A percentile compares a stretch with the other conserved stretches of the same genome.
Conservation (phyloP, 2,113 vertebrate genomes). For the Chamaea fasciata region DNA sequence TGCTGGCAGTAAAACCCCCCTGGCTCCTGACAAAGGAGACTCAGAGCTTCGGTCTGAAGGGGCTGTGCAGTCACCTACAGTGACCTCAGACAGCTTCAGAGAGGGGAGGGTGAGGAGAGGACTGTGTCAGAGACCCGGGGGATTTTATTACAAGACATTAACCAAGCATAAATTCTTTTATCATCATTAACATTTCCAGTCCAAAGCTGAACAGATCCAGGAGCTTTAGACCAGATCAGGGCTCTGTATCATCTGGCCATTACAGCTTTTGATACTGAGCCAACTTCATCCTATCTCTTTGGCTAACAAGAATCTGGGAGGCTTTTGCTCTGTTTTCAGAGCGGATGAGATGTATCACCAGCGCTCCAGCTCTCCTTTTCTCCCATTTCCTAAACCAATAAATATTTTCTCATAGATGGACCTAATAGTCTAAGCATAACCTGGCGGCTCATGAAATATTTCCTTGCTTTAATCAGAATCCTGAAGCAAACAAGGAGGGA, state of each 20-base stretch:
- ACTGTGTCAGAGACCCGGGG: neutral
- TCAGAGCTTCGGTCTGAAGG: neutral
- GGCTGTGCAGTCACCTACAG: neutral
- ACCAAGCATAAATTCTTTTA: constrained; percentile 4
- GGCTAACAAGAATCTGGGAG: neutral
- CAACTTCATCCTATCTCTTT: constrained; percentile 5
- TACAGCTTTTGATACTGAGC: constrained; percentile 4
- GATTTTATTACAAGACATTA: neutral
- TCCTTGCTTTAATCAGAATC: constrained; percentile 58
- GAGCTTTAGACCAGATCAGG: constrained; percentile 6
- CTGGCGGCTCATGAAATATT: constrained; percentile 56
- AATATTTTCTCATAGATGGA: constrained; percentile 43
- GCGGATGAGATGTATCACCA: constrained; percentile 23
- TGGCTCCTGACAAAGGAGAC: neutral
- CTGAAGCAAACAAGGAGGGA: constrained; percentile 51
- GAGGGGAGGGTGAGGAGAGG: neutral
- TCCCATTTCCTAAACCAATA: constrained; percentile 53
- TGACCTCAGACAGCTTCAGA: neutral
- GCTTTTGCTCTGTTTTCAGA: constrained; percentile 14
- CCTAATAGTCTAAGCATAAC: constrained; percentile 50
- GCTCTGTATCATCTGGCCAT: constrained; percentile 8
- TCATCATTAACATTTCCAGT: neutral
- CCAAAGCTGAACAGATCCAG: neutral
- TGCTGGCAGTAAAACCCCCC: neutral
- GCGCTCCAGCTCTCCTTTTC: constrained; percentile 9